Evolutionary conservation across 35 echinoderm and acorn worm species (phyloP).

Genomic region (Ophioderma brevispina): DNA sequence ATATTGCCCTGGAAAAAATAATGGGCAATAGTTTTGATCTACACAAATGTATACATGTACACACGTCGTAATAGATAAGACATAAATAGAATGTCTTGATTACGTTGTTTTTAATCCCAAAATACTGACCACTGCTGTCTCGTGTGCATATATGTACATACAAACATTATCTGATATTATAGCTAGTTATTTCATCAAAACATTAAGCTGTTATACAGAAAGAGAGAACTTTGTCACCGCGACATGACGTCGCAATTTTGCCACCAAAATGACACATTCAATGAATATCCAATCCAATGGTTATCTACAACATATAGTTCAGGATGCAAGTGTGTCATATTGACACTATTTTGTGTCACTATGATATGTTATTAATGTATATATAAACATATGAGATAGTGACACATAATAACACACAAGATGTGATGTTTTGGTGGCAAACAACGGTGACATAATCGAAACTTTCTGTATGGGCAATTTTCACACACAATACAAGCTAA

Average conservation of each 20-base stretch:
- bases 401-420: too few species aligned
- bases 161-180: not conserved
- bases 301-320: too few species aligned
- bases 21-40: not conserved
- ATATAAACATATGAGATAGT: too few species aligned
- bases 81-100: not conserved
- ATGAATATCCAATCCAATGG: too few species aligned
- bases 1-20: slow-evolving; percentile 11
- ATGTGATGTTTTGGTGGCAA: too few species aligned
- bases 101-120: not conserved
- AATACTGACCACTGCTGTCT: slow-evolving; percentile 13
- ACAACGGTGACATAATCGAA: not conserved
- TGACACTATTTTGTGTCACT: too few species aligned
- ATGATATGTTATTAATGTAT: too few species aligned
- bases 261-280: too few species aligned
- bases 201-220: slow-evolving; percentile 1
- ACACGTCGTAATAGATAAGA: not conserved
- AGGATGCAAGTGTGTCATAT: too few species aligned
- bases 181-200: not conserved
- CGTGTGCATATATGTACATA: not conserved
- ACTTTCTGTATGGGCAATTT: not conserved
- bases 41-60: slow-evolving; percentile 14
- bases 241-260: too few species aligned
- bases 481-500: slow-evolving; percentile 13
- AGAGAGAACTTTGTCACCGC: not conserved